A percentile compares a stretch with the other conserved stretches of the same genome.
These are phyloP conservation scores for Excalfactoria chinensis DNA, from an alignment of 2,113 vertebrate species.

Conservation along the genomic window DNA sequence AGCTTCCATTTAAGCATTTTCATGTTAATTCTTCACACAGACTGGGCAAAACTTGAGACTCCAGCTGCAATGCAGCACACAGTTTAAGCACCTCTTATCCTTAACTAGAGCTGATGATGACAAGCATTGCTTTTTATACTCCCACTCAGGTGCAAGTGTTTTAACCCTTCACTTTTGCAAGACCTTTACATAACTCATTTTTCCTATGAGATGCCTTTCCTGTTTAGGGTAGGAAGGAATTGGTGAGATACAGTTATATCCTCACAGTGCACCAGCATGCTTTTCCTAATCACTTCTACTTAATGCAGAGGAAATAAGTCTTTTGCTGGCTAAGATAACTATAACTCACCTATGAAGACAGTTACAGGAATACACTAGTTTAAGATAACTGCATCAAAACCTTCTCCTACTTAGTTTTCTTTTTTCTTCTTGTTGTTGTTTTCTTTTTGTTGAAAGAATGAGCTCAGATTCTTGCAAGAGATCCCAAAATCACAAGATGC, in stretches of 20 bases:
- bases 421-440: not conserved
- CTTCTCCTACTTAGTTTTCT: not conserved
- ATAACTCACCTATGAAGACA: not conserved
- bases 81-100: not conserved
- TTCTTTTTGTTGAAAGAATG: not conserved
- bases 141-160: not conserved
- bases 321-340: not conserved
- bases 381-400: not conserved
- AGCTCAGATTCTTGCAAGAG: not conserved
- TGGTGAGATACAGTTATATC: not conserved
- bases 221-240: not conserved
- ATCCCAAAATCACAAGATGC: not conserved
- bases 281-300: not conserved
- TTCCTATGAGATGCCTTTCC: not conserved
- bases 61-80: accelerated
- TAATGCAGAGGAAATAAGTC: not conserved
- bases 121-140: not conserved
- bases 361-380: not conserved
- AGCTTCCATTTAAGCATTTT: not conserved
- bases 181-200: not conserved
- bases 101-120: not conserved
- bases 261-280: not conserved
- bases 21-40: not conserved
- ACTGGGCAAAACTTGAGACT: not conserved
- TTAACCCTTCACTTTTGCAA: slow-evolving; percentile 34